Evolutionary conservation across 2,888 invertebrate genomes (phyloP).

Genomic region (Agrotis ipsilon): DNA sequence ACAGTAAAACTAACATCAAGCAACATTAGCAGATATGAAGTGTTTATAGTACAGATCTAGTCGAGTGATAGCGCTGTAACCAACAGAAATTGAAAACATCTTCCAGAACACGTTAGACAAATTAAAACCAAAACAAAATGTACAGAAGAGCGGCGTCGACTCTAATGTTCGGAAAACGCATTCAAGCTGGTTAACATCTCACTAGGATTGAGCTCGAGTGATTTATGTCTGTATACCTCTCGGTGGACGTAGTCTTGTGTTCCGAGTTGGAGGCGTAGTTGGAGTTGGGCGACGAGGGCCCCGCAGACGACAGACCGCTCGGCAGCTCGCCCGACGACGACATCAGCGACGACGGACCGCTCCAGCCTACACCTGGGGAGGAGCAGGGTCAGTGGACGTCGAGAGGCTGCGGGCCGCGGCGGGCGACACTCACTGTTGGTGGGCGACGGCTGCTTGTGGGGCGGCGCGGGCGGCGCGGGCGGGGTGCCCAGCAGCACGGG

Average conservation of each 20-base stretch:
- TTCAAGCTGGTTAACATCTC: conserved; percentile 60
- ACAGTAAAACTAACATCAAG: conserved; percentile 67
- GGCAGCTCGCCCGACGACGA: conserved; percentile 90
- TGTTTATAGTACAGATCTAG: conserved; percentile 65
- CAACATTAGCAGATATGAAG: conserved; percentile 67
- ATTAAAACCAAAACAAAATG: conserved; percentile 43
- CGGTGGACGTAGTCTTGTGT: conserved; percentile 77
- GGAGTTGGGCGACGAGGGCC: conserved; percentile 95
- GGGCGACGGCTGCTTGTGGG: conserved; percentile 81
- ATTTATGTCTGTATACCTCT: conserved; percentile 76
- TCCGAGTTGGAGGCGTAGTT: conserved; percentile 85
- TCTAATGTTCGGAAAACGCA: conserved; percentile 63
- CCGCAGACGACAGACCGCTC: conserved; percentile 93
- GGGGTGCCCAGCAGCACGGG: conserved; percentile 94
- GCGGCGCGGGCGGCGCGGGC: conserved; percentile 91
- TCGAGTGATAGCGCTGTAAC: conserved; percentile 54
- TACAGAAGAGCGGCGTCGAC: conserved; percentile 41
- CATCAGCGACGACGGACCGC: conserved; percentile 95
- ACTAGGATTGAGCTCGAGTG: conserved; percentile 25
- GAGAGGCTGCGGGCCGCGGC: not conserved
- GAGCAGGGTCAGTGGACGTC: not conserved
- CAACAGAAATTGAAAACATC: conserved; percentile 56
- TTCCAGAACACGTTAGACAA: conserved; percentile 49
- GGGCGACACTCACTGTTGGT: conserved; percentile 80
- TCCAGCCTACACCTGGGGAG: conserved; percentile 93